Evolutionary conservation across 2,888 invertebrate genomes (phyloP).

Genomic region (Stramonita haemastoma): DNA sequence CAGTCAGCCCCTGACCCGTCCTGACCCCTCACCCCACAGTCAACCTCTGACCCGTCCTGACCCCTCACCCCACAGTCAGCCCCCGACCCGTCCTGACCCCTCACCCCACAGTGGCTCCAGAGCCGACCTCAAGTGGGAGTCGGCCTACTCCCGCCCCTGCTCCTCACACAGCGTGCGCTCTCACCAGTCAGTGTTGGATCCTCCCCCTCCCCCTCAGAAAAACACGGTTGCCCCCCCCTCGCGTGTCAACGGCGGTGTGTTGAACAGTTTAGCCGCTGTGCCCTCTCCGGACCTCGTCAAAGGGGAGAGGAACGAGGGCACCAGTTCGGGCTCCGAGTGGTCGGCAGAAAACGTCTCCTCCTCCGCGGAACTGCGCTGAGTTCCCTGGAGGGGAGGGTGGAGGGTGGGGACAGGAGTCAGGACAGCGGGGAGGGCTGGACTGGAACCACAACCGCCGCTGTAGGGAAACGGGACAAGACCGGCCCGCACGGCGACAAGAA

Average conservation of each 20-base stretch:
- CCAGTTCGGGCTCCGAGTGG: neutral
- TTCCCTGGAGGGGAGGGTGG: neutral
- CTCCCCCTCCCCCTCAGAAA: neutral
- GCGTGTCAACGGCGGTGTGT: too few species aligned
- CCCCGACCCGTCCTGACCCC: neutral
- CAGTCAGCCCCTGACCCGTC: neutral
- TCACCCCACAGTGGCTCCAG: neutral
- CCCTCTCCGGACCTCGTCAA: neutral
- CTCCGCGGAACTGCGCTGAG: neutral
- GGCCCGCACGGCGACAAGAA: neutral
- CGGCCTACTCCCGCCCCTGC: slow-evolving; percentile 32
- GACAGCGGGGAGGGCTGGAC: neutral
- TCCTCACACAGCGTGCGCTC: neutral
- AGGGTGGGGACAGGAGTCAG: neutral
- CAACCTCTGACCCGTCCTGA: neutral
- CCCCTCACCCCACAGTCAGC: neutral
- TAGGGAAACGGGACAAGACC: neutral
- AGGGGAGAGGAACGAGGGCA: neutral
- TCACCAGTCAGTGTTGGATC: neutral
- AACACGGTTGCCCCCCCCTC: neutral
- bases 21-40: too few species aligned
- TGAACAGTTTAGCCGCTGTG: neutral
- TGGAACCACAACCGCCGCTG: neutral
- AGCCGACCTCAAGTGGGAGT: slow-evolving; percentile 25
- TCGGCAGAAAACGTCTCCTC: neutral